phyloP scores from a whole-genome alignment of 1,140 invertebrate species.

The Leucophenga varia region DNA sequence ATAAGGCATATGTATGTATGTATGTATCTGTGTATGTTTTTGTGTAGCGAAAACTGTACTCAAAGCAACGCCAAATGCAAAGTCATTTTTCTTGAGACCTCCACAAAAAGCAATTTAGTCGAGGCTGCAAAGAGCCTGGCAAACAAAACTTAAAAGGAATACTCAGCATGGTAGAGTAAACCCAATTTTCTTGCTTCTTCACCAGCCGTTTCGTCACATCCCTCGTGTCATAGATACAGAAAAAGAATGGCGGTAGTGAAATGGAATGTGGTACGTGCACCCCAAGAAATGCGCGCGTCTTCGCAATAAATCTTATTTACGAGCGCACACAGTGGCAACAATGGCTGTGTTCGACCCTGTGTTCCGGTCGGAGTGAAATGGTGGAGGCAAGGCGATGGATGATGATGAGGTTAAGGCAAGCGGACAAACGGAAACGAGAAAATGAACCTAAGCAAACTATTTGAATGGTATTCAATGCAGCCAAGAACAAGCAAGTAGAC shows the following conservation, averaged over 20 bases:
- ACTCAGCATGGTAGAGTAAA: conserved; percentile 41
- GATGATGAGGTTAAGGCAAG: too few relatives aligned
- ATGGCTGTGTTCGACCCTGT: conserved; percentile 34
- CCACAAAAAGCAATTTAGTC: conserved; percentile 46
- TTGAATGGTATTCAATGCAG: conserved; percentile 42
- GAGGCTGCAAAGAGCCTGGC: conserved; percentile 29
- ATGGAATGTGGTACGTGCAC: conserved; percentile 26
- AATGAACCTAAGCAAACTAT: conserved; percentile 57
- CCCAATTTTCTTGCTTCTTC: conserved; percentile 42
- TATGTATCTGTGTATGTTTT: conserved; percentile 16
- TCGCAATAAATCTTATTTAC: conserved; percentile 56
- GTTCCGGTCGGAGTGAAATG: conserved; percentile 2
- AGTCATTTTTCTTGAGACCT: conserved; percentile 45
- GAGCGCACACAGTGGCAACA: conserved; percentile 56
- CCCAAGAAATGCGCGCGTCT: conserved; percentile 53
- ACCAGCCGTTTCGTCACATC: conserved; percentile 15
- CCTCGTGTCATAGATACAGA: conserved; percentile 9
- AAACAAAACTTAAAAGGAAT: conserved; percentile 26
- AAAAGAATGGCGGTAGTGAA: conserved; percentile 35
- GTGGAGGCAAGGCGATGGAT: too few relatives aligned
- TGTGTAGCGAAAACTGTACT: too few relatives aligned
- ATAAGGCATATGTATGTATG: not conserved
- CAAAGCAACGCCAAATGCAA: too few relatives aligned
- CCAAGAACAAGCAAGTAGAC: conserved; percentile 4
- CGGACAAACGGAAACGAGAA: conserved; percentile 23